Evolutionary conservation across 2,113 vertebrate genomes (phyloP).

Genomic region (Phalacrocorax carbo): DNA sequence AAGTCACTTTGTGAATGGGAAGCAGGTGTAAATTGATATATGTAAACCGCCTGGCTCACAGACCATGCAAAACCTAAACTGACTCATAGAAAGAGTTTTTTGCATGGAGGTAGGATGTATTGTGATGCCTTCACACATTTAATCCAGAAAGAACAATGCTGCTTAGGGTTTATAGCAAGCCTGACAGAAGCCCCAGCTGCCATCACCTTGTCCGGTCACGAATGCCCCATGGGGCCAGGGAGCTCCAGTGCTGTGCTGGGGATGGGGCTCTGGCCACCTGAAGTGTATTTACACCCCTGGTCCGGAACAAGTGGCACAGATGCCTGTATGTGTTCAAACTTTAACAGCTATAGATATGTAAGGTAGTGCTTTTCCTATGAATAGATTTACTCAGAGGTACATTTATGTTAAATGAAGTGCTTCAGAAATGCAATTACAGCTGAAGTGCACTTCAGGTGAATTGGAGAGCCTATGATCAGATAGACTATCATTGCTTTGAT

Average conservation of each 20-base stretch:
- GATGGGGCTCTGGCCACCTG: rapidly evolving
- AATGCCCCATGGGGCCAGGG: rapidly evolving
- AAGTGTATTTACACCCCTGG: rapidly evolving
- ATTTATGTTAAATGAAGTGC: not conserved
- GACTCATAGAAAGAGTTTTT: not conserved
- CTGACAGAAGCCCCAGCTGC: not conserved
- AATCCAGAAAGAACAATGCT: rapidly evolving
- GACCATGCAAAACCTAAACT: not conserved
- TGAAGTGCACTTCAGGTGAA: conserved; percentile 24
- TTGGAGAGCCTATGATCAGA: not conserved
- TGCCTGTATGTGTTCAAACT: not conserved
- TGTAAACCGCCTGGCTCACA: not conserved
- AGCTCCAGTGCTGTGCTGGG: rapidly evolving
- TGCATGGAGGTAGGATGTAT: not conserved
- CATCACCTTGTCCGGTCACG: rapidly evolving
- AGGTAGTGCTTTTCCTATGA: too few relatives aligned
- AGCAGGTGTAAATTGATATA: not conserved
- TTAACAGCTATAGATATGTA: rapidly evolving
- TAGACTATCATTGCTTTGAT: not conserved
- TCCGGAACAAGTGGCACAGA: not conserved
- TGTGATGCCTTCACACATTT: not conserved
- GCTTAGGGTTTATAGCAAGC: not conserved
- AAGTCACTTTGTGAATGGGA: not conserved
- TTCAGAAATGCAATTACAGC: not conserved
- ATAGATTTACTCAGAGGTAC: not conserved